phyloP scores from a whole-genome alignment of 1,140 invertebrate species.

The Choristoneura fumiferana region DNA sequence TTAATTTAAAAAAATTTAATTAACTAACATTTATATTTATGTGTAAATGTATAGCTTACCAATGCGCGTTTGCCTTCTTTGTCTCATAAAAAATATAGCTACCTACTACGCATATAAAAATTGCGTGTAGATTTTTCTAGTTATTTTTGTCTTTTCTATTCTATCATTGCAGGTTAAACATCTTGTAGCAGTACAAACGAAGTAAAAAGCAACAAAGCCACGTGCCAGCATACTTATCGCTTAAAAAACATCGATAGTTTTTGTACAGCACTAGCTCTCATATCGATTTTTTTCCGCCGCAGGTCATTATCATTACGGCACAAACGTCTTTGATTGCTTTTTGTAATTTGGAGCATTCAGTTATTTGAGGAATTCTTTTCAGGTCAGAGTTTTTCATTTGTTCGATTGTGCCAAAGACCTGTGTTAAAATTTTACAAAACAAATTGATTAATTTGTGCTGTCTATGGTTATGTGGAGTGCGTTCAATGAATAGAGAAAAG shows the following conservation, averaged over 20 bases:
- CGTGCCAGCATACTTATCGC: background rate
- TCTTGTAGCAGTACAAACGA: no score
- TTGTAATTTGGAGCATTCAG: conserved; percentile 65
- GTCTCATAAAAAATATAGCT: no score
- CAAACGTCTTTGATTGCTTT: conserved; percentile 62
- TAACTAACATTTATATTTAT: no score
- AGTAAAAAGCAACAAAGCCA: no score
- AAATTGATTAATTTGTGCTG: conserved; percentile 10
- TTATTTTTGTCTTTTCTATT: no score
- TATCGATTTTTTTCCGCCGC: conserved; percentile 57
- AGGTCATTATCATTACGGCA: conserved; percentile 42
- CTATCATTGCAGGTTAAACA: no score
- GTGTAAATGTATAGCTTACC: no score
- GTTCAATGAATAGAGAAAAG: conserved; percentile 2
- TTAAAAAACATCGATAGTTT: background rate
- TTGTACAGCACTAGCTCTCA: conserved; percentile 22
- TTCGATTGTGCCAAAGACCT: conserved; percentile 20
- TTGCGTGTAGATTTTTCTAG: no score
- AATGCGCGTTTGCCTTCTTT: no score
- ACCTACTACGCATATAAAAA: no score
- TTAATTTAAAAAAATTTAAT: no score
- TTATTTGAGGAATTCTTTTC: conserved; percentile 48
- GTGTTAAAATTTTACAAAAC: no score
- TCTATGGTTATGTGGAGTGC: background rate
- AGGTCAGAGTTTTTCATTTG: conserved; percentile 34